These are phyloP conservation scores for Diphyllodes magnificus DNA, from an alignment of 2,113 vertebrate genomes.

Conservation along the genomic window DNA sequence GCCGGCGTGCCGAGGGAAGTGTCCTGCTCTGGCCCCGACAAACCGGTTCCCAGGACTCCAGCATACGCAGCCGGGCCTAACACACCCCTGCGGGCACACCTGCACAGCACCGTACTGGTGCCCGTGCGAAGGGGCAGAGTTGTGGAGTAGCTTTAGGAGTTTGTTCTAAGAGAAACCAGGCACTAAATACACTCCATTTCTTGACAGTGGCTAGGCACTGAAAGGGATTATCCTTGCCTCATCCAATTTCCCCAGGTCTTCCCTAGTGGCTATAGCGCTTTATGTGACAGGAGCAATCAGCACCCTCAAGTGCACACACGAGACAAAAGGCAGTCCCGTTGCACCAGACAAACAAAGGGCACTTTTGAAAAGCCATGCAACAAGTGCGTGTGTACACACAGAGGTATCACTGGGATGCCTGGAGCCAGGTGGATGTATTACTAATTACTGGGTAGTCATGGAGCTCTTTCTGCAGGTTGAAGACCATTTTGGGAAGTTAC, in stretches of 20 bases:
- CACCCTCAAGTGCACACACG: rapidly evolving
- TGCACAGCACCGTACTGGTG: rapidly evolving
- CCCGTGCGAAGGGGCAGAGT: rapidly evolving
- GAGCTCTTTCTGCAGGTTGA: neutral
- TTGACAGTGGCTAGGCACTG: neutral
- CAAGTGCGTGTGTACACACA: rapidly evolving
- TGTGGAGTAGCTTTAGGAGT: rapidly evolving
- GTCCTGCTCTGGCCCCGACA: neutral
- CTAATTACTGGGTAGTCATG: rapidly evolving
- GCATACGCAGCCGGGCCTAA: neutral
- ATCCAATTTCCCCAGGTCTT: rapidly evolving
- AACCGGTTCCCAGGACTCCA: neutral
- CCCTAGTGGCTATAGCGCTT: too few species aligned
- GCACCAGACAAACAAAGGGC: neutral
- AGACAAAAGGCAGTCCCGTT: too few species aligned
- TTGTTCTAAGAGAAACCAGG: neutral
- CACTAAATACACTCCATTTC: neutral
- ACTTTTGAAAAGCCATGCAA: neutral
- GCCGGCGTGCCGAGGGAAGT: neutral
- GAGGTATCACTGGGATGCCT: rapidly evolving
- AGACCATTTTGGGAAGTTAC: neutral
- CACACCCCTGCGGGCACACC: neutral
- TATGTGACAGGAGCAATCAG: rapidly evolving
- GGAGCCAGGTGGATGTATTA: too few species aligned
- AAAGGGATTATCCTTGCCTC: too few species aligned